Percentiles rank a stretch among this genome's conserved stretches.
Evolutionary conservation across 2,888 invertebrate species (phyloP).

Genomic region (Byasa hedistus): DNA sequence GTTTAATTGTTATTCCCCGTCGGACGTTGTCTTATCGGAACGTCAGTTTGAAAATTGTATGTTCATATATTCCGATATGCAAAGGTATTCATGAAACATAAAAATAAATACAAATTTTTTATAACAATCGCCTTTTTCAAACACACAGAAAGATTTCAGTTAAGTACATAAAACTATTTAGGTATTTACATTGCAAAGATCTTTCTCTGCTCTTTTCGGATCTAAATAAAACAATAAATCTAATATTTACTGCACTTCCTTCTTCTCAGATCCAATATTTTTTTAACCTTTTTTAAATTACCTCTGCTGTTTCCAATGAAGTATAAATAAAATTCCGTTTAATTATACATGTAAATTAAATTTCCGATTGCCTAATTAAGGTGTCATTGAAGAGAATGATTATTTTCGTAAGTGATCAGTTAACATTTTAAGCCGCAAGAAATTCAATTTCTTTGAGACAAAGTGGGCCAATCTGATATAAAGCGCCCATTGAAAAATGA

Average conservation of each 20-base stretch:
- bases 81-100: too few species aligned
- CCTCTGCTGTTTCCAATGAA: neutral
- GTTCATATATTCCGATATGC: too few species aligned
- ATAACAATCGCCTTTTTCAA: too few species aligned
- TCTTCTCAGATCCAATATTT: too few species aligned
- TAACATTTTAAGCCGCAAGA: constrained; percentile 51
- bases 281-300: too few species aligned
- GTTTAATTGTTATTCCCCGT: neutral
- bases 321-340: neutral
- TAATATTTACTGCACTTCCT: neutral
- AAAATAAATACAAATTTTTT: too few species aligned
- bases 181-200: too few species aligned
- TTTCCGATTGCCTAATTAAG: constrained; percentile 19
- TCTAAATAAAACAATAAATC: neutral
- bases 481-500: constrained; percentile 75
- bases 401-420: constrained; percentile 39
- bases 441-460: constrained; percentile 69
- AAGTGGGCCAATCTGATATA: constrained; percentile 75
- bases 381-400: constrained; percentile 32
- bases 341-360: constrained; percentile 27
- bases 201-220: too few species aligned
- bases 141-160: too few species aligned
- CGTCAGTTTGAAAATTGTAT: neutral
- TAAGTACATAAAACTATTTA: too few species aligned
- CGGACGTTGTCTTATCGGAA: neutral